Percentiles rank a stretch among this genome's conserved stretches.
phyloP scores from a whole-genome alignment of 2,888 invertebrate genomes.

The Cephus pulcher region DNA sequence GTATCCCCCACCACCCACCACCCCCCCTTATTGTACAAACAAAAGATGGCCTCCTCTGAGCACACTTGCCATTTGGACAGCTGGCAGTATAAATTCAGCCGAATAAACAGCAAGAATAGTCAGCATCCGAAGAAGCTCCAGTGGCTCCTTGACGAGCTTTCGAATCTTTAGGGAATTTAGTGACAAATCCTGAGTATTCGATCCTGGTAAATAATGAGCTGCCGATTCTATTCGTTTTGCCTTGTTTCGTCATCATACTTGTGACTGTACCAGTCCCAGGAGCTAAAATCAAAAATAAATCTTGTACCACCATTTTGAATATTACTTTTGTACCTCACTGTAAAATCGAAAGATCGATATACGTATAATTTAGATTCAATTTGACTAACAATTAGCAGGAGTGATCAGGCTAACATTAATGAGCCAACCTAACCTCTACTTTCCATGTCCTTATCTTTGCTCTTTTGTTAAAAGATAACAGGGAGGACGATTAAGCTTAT shows the following conservation, averaged over 20 bases:
- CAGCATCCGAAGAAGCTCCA: neutral
- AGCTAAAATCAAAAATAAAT: too few relatives aligned
- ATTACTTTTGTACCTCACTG: too few relatives aligned
- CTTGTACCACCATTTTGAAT: neutral
- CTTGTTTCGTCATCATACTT: too few relatives aligned
- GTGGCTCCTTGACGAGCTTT: neutral
- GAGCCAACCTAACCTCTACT: neutral
- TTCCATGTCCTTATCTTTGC: too few relatives aligned
- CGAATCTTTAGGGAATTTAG: neutral
- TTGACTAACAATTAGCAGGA: neutral
- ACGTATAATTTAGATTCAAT: neutral
- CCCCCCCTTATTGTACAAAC: neutral
- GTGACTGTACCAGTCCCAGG: too few relatives aligned
- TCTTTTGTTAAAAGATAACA: neutral
- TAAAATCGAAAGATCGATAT: neutral
- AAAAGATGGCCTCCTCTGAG: neutral
- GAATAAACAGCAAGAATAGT: conserved; percentile 1
- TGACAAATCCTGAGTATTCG: neutral
- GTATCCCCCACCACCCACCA: neutral
- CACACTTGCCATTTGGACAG: neutral
- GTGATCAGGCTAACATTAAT: neutral
- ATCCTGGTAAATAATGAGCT: neutral
- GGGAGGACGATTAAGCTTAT: neutral
- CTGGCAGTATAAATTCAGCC: conserved; percentile 1
- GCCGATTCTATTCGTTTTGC: neutral